phyloP scores from a whole-genome alignment of 1,140 invertebrate genomes.

The Drosophila hydei region DNA sequence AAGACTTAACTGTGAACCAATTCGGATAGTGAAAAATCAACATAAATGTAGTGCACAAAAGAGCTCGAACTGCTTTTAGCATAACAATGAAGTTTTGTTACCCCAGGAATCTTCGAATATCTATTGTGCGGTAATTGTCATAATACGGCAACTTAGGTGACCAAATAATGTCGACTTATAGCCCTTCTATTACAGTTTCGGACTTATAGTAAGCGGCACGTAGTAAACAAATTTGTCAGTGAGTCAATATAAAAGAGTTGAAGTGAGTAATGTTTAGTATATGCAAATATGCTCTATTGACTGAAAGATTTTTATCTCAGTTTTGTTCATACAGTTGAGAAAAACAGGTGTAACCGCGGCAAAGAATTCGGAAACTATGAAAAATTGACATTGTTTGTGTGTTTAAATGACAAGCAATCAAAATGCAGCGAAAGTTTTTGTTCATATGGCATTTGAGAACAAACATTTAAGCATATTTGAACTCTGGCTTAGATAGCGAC shows the following conservation, averaged over 20 bases:
- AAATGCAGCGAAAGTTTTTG: conserved; percentile 44
- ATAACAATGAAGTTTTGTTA: conserved; percentile 64
- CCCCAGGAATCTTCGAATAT: conserved; percentile 17
- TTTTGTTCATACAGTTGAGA: conserved; percentile 4
- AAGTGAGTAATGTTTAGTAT: conserved; percentile 28
- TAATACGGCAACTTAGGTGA: conserved; percentile 45
- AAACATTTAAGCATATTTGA: conserved; percentile 19
- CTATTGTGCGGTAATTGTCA: conserved; percentile 38
- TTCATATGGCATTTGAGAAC: conserved; percentile 13
- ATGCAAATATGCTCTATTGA: conserved; percentile 37
- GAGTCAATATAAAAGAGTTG: conserved; percentile 20
- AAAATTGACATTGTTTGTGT: conserved; percentile 21
- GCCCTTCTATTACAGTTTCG: conserved; percentile 20
- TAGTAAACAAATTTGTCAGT: conserved; percentile 63
- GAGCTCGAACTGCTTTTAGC: conserved; percentile 30
- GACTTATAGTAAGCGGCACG: conserved; percentile 37
- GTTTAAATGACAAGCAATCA: conserved; percentile 4
- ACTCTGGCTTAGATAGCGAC: conserved; percentile 29
- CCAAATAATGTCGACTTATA: conserved; percentile 26
- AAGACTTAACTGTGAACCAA: conserved; percentile 68
- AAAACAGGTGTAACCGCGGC: background rate
- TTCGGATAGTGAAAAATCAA: conserved; percentile 57
- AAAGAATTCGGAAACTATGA: conserved; percentile 10
- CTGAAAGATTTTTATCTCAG: background rate
- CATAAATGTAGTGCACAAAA: conserved; percentile 47